Base-by-base conservation (phyloP, 1,140 invertebrate genomes). In the Drosophila ambigua region DNA sequence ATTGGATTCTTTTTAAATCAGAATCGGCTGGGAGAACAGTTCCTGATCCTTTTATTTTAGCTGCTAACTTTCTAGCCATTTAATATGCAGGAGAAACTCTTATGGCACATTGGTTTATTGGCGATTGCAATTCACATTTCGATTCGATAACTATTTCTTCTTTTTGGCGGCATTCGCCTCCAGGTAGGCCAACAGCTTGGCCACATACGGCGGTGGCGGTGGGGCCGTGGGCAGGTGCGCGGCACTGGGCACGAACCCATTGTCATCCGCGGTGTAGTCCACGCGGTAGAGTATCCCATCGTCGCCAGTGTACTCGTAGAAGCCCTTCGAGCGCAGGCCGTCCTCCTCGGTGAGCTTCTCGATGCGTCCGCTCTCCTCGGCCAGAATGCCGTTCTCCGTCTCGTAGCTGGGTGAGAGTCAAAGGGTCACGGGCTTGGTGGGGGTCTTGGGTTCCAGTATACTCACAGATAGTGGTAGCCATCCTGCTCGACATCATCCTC, bases 191-290 rank as follows among this genome's bases (percentile, higher is more conserved):
- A 92, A 26, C 52, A 92, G 66, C 52, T 74, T 89, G 35, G 73
- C 72, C 43, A 91, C 75, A 43, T 90, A 65, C 6, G 82, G 79
- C 4, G 82, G 85, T 8, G 71, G 50, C 2, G 76, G 81, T 0
- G 90, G 90, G 6, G 78, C 60, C 6, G 95, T 96, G 13, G 96
- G 96, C 76, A 97, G 94, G 91, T 97, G 96, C 76, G 95, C 95
- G 13, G 96, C 96, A 72, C 93, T 93, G 5, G 96, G 94, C 69
- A 95, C 94, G 94, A 97, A 98, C 35, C 97, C 97, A 75, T 95
- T 95, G 79, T 97, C 96, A 79, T 97, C 96, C 74, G 97, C 96
- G 20, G 94, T 95, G 91, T 97, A 97, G 67, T 95, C 94, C 45
- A 96, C 95, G 9, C 93, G 92, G 55, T 92, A 92, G 28, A 91